Base-by-base conservation (phyloP, 2,113 vertebrate species). In the Phyllostomus hastatus region DNA sequence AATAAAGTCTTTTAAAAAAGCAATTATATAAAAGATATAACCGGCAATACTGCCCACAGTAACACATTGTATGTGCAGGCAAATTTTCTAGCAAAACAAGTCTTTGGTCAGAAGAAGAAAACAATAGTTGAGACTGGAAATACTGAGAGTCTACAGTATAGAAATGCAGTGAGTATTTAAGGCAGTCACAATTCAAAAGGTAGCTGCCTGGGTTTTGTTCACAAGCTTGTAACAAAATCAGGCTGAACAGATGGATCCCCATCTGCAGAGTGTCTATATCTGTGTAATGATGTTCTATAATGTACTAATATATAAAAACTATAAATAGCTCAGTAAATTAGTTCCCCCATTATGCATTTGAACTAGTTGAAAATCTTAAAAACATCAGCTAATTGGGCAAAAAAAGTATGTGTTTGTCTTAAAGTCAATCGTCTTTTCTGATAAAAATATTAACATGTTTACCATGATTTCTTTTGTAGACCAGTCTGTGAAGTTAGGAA, bases 271-370 rank as follows among this genome's bases (percentile, higher is more conserved):
- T 88, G 89, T 50, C 61, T 80, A 2, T 88, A 43, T 95, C 95
- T 41, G n/a, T 94, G 85, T 35, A 92, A n/a, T 48, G 64, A 79
- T 97, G 79, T 73, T 97, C n/a, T 76, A 15, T 88, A 76, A 88
- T 95, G 41, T 95, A 38, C n/a, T 96, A 72, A 93, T 92, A 59
- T 12, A 52, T 24, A 87, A 94, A 73, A 96, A 82, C 73, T 97
- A 90, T 90, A 79, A 96, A 95, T 93, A 98, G 79, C 46, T 85
- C 43, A 90, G 11, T 41, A 95, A 96, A 86, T 94, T 92, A 35
- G n/a, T 64, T 94, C 81, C 79, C 92, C 59, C 89, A 54, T 81
- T 88, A 90, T 48, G 46, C 54, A 91, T 94, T 91, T 26, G 54
- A 95, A 86, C 46, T 46, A 70, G 41, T 52, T 91, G 73, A 94